These are phyloP conservation scores for Drosophila miranda DNA, from an alignment of 1,140 invertebrate genomes.

Conservation along the genomic window DNA sequence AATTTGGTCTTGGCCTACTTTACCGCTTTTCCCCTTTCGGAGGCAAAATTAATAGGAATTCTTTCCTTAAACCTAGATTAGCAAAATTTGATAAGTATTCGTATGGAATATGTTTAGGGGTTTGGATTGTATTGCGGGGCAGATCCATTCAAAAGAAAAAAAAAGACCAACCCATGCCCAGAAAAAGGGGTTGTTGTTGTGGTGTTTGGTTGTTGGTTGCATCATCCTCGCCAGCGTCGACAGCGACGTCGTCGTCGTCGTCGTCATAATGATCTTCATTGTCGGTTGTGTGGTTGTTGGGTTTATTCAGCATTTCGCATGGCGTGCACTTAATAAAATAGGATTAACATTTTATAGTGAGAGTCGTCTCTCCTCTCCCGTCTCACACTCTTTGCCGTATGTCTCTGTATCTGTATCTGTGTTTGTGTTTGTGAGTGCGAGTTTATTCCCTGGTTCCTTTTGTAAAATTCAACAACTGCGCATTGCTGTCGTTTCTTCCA, in stretches of 20 bases:
- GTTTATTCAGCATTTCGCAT: constrained; percentile 42
- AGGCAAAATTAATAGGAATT: constrained; percentile 31
- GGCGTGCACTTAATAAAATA: constrained; percentile 76
- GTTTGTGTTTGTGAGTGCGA: constrained; percentile 5
- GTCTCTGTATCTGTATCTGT: constrained; percentile 20
- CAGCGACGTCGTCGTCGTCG: too few relatives aligned
- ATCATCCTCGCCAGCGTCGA: constrained; percentile 26
- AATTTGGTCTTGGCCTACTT: constrained; percentile 32
- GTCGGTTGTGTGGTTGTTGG: constrained; percentile 34
- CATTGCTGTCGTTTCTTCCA: constrained; percentile 48
- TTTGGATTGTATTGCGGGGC: neutral
- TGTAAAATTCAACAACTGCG: constrained; percentile 59
- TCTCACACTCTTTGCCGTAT: constrained; percentile 2
- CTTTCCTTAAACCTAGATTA: constrained; percentile 37
- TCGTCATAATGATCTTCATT: constrained; percentile 50
- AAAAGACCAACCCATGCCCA: constrained; percentile 41
- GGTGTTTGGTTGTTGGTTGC: constrained; percentile 1
- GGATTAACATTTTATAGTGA: constrained; percentile 78
- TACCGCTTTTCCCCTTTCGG: neutral
- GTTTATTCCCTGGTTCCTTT: constrained; percentile 24
- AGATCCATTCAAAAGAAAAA: constrained; percentile 23
- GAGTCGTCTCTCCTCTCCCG: neutral
- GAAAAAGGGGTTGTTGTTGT: constrained; percentile 43
- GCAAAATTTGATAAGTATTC: constrained; percentile 33
- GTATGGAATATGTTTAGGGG: constrained; percentile 5